Base-by-base conservation (phyloP, 2,797 vertebrate species). In the Arrhamphus sclerolepis region DNA sequence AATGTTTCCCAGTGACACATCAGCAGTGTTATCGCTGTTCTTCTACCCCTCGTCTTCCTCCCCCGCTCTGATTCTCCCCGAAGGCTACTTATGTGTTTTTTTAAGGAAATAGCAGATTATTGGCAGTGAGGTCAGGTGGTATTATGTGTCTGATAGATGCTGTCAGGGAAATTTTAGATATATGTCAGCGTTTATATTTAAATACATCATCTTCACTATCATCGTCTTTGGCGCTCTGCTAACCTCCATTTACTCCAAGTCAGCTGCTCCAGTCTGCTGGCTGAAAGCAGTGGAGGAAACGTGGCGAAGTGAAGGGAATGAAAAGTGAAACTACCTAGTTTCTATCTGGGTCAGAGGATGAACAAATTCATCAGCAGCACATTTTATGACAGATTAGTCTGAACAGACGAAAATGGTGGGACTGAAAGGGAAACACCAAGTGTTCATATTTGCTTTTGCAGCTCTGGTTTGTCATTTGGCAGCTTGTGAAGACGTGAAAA, bases 331-430 rank as follows among this genome's bases (percentile, higher is more conserved):
- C 24, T 26, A 6, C 38, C 62, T 2, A 46, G 43, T 46, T 80
- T 66, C 8, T 74, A 87, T 79, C 47, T 83, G 80, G 82, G 80
- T 84, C 80, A 87, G 63, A 65, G 56, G 56, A 81, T 43, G 55
- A 80, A 75, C 59, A 72, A 19, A 71, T 70, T 74, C 61, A 77
- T 79, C 62, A 66, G 52, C 56, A 16, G n/a, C n/a, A n/a, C n/a
- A n/a, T n/a, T n/a, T 22, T 20, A 39, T 31, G 46, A 22, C 80
- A 34, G 70, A 52, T 7, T 7, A 57, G 29, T 29, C 47, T 52
- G 43, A 63, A 53, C 18, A 64, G 29, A 51, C 24, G 54, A 51
- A 65, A 24, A 58, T 1, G 22, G 75, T 68, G 54, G 55, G 50
- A 50, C 61, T 31, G 50, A 47, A 4, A 20, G 26, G 34, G 17